phyloP scores from a whole-genome alignment of 2,797 vertebrate genomes.

The Megalops cyprinoides region DNA sequence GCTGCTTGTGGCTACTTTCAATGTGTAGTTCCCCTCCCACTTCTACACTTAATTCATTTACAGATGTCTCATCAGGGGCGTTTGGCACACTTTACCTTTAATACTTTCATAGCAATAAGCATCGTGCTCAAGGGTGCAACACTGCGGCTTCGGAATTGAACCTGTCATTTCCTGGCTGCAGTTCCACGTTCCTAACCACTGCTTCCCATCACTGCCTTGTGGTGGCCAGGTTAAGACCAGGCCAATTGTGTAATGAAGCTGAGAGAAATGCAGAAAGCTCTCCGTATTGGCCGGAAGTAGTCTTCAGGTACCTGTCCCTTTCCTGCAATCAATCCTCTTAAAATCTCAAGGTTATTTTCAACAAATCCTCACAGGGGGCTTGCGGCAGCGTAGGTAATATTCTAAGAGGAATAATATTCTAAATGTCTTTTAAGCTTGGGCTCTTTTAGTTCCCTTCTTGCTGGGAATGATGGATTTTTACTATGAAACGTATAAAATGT shows the following conservation, averaged over 20 bases:
- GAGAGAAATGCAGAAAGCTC: slow-evolving; percentile 40
- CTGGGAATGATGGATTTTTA: neutral
- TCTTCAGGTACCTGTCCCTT: slow-evolving; percentile 67
- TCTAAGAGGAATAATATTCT: no score
- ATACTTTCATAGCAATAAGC: neutral
- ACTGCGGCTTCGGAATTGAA: neutral
- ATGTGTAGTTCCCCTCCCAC: neutral
- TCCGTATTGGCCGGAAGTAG: slow-evolving; percentile 61
- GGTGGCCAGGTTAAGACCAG: neutral
- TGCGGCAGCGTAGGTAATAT: slow-evolving; percentile 7
- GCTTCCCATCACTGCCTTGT: neutral
- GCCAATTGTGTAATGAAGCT: neutral
- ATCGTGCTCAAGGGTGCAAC: neutral
- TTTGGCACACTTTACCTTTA: neutral
- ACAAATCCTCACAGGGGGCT: slow-evolving; percentile 43
- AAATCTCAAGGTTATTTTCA: slow-evolving; percentile 69
- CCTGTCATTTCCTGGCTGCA: neutral
- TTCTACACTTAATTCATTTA: neutral
- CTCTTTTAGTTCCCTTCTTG: slow-evolving; percentile 4
- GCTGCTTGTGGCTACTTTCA: slow-evolving; percentile 40
- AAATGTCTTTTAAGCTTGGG: slow-evolving; percentile 8
- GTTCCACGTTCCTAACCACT: neutral
- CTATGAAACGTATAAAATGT: neutral
- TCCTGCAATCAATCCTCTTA: slow-evolving; percentile 69
- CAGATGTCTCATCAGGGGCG: no score